Base-by-base conservation (phyloP, 2,888 invertebrate species). In the Andrena bicolor region DNA sequence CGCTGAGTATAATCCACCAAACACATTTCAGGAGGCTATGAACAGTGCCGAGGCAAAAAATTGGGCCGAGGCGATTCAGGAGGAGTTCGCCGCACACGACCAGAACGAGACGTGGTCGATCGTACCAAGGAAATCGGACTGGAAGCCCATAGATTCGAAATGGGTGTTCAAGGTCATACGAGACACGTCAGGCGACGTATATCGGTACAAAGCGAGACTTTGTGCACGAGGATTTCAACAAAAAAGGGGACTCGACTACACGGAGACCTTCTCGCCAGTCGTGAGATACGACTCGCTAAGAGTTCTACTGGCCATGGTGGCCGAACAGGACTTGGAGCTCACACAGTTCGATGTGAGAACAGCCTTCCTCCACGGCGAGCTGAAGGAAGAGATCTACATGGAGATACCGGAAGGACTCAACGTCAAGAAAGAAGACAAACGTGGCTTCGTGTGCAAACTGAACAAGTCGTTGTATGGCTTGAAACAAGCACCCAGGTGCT, bases 241-340 rank as follows among this genome's bases (percentile, higher is more conserved):
- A 1, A 23, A 23, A 1, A 0, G 7, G 13, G 64, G 30, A 20
- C 28, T 51, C 10, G 66, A 66, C 49, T 66, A 51, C 30, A 28
- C 28, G 8, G 66, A 66, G 51, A 66, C 66, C 3, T 66, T 66
- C 49, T n/a, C 66, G 7, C 66, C 66, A 16, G 65, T 51, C 8
- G 49, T 65, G 49, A 65, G 65, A 30, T 65, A 65, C 28, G 65
- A 65, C 28, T 65, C 65, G 28, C n/a, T 51, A 30, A n/a, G 51
- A 51, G 20, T 51, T 4, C 13, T 66, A 10, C 20, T 66, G n/a
- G 51, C 51, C 10, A 28, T 6, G 8, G 28, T 32, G 10, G 30
- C 66, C 7, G 7, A 28, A 28, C 2, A 30, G n/a, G 30, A 66
- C 8, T n/a, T 66, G n/a, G 51, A 66, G 10, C 8, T 30, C 4